These are phyloP conservation scores for Caenorhabditis remanei DNA, from an alignment of 1,140 invertebrate species.

Conservation along the genomic window DNA sequence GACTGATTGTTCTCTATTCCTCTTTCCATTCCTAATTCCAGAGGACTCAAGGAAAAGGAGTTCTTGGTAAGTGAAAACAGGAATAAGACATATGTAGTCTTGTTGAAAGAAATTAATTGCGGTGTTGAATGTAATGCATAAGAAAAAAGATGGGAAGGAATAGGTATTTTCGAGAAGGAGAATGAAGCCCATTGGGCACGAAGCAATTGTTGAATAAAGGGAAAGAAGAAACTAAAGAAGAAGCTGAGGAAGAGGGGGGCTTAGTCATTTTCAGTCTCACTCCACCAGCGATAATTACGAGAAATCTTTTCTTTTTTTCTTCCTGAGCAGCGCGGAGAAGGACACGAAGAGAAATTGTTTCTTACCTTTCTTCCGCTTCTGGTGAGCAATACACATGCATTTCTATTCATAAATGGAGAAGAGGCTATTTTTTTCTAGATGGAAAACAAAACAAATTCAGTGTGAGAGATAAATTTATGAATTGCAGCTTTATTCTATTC, in stretches of 20 bases:
- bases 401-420: constrained; percentile 10
- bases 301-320: constrained; percentile 52
- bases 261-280: constrained; percentile 54
- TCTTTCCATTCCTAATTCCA: neutral
- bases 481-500: neutral
- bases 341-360: constrained; percentile 26
- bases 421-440: neutral
- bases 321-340: neutral
- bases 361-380: constrained; percentile 1
- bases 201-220: constrained; percentile 11
- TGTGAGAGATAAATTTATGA: neutral
- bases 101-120: constrained; percentile 11
- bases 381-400: constrained; percentile 29
- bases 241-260: neutral
- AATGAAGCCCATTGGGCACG: constrained; percentile 21
- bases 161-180: constrained; percentile 27
- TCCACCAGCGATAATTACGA: constrained; percentile 53
- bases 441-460: neutral
- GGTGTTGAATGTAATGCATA: constrained; percentile 13
- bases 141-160: neutral
- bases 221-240: neutral
- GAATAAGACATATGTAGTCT: no score
- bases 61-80: neutral
- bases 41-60: neutral
- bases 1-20: neutral